phyloP scores from a whole-genome alignment of 2,797 vertebrate genomes.

The Gila robusta region DNA sequence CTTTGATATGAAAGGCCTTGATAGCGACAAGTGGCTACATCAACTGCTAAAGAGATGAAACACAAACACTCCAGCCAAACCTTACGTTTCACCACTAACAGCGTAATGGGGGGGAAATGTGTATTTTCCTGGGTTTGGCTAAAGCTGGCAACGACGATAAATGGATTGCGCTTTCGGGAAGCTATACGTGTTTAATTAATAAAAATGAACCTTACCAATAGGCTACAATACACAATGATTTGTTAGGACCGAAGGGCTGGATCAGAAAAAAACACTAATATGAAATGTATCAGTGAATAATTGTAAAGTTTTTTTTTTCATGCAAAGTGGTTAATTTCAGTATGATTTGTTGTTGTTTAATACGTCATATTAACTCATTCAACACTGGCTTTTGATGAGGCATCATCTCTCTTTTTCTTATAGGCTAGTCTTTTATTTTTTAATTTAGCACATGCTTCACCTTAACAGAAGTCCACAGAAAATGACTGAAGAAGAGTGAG shows the following conservation, averaged over 20 bases:
- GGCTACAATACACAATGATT: background rate
- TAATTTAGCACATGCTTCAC: background rate
- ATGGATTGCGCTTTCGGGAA: background rate
- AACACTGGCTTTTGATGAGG: background rate
- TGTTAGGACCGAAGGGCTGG: background rate
- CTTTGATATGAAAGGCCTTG: background rate
- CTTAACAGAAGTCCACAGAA: background rate
- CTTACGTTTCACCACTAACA: background rate
- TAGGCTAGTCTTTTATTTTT: background rate
- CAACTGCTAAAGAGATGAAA: constrained; percentile 4
- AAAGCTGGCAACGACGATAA: background rate
- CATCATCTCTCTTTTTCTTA: background rate
- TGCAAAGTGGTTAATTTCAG: background rate
- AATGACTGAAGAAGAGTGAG: background rate
- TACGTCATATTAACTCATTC: background rate
- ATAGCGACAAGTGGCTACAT: background rate
- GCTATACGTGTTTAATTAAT: background rate
- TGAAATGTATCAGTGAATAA: background rate
- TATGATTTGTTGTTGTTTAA: background rate
- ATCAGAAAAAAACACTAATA: background rate
- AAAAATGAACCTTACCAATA: no score
- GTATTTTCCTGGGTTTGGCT: background rate
- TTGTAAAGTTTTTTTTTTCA: background rate
- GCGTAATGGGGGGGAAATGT: background rate
- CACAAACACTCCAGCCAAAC: background rate